Conservation (phyloP, 2,113 vertebrate genomes). For the Zosterops borbonicus region DNA sequence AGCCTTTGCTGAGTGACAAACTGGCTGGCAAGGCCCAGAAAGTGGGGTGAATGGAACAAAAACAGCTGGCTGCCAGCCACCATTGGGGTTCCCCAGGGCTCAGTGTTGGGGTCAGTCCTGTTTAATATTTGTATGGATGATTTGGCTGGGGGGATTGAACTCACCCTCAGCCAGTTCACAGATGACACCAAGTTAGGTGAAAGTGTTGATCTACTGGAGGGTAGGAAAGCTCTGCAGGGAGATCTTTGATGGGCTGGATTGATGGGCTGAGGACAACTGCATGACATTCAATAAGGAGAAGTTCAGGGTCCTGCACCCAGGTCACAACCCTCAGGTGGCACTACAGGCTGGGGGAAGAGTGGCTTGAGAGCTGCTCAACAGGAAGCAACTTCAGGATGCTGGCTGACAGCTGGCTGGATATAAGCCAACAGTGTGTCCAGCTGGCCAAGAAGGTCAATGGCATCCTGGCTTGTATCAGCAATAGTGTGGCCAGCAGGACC, state of each 20-base stretch:
- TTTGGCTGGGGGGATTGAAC: background rate
- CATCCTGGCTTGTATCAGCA: background rate
- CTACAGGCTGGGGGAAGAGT: background rate
- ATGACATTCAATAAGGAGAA: too few species aligned
- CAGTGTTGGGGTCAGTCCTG: background rate
- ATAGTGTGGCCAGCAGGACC: background rate
- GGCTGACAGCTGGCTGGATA: background rate
- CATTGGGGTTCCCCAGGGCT: rapidly evolving
- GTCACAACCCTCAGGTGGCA: background rate
- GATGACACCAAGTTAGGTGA: rapidly evolving
- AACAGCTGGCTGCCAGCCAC: rapidly evolving
- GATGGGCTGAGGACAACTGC: background rate
- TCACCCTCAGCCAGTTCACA: rapidly evolving
- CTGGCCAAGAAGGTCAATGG: background rate
- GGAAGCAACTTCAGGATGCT: too few species aligned
- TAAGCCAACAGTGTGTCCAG: background rate
- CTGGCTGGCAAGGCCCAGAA: background rate
- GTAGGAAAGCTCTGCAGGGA: background rate
- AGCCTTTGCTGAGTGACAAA: background rate
- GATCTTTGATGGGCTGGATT: background rate
- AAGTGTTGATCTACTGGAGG: background rate
- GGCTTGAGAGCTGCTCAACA: background rate
- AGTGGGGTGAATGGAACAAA: background rate
- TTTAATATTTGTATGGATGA: rapidly evolving
- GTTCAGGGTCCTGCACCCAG: background rate